Conservation (phyloP, 1,140 invertebrate genomes). For the Leptinotarsa undecemlineata region DNA sequence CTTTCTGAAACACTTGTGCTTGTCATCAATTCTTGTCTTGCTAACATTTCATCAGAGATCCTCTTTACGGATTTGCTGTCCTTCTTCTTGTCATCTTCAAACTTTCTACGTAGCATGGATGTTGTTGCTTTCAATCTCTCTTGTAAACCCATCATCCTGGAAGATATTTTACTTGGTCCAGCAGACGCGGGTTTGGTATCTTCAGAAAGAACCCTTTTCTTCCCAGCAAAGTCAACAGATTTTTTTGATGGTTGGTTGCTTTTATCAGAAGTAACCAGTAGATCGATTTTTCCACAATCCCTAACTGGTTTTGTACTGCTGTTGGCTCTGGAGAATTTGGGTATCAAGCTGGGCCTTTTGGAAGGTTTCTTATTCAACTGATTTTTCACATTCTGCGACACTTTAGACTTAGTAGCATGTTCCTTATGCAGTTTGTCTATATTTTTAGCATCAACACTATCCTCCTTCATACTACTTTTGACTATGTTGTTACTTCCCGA, state of each 20-base stretch:
- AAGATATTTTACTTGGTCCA: neutral
- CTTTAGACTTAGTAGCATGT: neutral
- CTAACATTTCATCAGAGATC: slow-evolving; percentile 11
- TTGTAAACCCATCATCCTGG: slow-evolving; percentile 17
- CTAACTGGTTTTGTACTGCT: slow-evolving; percentile 12
- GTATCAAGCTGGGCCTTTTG: slow-evolving; percentile 29
- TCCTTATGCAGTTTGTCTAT: neutral
- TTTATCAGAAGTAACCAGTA: slow-evolving; percentile 11
- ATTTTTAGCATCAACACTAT: neutral
- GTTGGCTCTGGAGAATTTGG: slow-evolving; percentile 24
- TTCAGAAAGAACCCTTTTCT: neutral
- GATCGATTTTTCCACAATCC: slow-evolving; percentile 10
- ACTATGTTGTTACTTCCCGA: neutral
- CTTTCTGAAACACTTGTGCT: neutral
- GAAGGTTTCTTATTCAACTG: neutral
- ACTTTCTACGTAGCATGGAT: slow-evolving; percentile 1
- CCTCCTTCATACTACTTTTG: neutral
- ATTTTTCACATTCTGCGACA: neutral
- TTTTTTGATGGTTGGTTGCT: neutral
- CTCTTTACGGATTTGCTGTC: neutral
- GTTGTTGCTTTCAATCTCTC: slow-evolving; percentile 20
- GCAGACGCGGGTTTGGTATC: neutral
- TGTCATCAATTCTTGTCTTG: neutral
- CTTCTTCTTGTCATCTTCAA: slow-evolving; percentile 6
- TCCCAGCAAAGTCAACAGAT: neutral